A percentile compares a stretch with the other conserved stretches of the same genome.
phyloP scores from a whole-genome alignment of 2,113 vertebrate genomes.

The Gila orcuttii region DNA sequence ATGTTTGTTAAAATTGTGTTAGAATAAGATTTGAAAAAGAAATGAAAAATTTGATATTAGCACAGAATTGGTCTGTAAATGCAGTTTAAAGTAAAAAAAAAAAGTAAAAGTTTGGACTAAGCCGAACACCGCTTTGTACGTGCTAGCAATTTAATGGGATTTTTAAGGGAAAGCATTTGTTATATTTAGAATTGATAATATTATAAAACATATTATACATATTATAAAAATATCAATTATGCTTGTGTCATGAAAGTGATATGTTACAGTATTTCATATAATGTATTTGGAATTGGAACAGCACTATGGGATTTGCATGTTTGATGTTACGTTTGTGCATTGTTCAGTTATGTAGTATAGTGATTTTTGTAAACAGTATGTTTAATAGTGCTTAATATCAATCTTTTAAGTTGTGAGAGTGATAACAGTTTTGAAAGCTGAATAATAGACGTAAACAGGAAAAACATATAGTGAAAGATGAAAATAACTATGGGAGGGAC shows the following conservation, averaged over 20 bases:
- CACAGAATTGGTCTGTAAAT: background rate
- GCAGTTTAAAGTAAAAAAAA: too few species aligned
- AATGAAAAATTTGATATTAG: background rate
- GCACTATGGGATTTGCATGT: background rate
- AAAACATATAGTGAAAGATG: background rate
- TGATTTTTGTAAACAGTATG: too few species aligned
- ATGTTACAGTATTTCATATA: background rate
- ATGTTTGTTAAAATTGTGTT: background rate
- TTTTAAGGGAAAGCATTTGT: too few species aligned
- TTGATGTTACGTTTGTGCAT: too few species aligned
- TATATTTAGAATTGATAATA: background rate
- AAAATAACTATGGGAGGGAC: too few species aligned
- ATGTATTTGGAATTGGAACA: background rate
- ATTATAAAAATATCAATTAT: background rate
- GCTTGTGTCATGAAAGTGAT: background rate
- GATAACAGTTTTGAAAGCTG: background rate
- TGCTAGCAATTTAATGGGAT: too few species aligned
- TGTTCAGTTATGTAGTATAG: too few species aligned
- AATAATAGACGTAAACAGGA: background rate
- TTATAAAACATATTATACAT: background rate
- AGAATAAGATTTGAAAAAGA: too few species aligned
- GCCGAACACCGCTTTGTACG: background rate
- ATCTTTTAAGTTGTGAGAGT: background rate
- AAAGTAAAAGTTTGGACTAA: background rate
- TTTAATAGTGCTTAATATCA: background rate